Conservation (phyloP, 2,113 vertebrate species). For the Muscicapa adusta region DNA sequence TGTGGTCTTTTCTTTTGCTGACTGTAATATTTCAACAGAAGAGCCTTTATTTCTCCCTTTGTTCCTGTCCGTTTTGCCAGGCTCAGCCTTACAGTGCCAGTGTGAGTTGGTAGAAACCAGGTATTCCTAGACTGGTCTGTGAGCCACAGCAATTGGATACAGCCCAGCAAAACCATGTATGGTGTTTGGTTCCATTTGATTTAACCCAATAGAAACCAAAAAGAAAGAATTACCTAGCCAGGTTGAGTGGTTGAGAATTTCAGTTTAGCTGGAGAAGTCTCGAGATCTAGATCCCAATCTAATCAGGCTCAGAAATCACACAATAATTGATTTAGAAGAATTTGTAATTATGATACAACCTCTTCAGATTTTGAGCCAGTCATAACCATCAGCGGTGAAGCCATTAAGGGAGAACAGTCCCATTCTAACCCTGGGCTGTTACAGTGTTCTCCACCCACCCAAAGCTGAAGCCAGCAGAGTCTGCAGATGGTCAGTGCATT, state of each 20-base stretch:
- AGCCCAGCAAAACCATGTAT: background rate
- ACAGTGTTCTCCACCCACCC: background rate
- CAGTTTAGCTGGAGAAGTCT: background rate
- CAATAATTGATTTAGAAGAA: background rate
- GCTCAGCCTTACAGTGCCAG: background rate
- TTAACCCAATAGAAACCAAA: background rate
- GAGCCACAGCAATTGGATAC: background rate
- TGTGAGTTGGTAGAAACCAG: rapidly evolving
- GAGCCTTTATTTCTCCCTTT: background rate
- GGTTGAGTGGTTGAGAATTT: background rate
- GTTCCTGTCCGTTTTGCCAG: background rate
- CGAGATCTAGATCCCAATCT: background rate
- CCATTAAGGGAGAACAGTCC: background rate
- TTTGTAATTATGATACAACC: background rate
- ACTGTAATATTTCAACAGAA: background rate
- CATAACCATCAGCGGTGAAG: background rate
- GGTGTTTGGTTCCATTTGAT: background rate
- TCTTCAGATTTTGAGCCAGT: background rate
- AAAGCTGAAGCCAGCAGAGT: background rate
- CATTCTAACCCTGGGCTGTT: background rate
- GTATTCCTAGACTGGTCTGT: background rate
- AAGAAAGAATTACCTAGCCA: background rate
- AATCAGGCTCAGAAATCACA: background rate
- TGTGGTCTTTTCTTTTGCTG: background rate
- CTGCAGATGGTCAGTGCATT: background rate